phyloP scores from a whole-genome alignment of 1,140 invertebrate species.

The Drosophila bifasciata region DNA sequence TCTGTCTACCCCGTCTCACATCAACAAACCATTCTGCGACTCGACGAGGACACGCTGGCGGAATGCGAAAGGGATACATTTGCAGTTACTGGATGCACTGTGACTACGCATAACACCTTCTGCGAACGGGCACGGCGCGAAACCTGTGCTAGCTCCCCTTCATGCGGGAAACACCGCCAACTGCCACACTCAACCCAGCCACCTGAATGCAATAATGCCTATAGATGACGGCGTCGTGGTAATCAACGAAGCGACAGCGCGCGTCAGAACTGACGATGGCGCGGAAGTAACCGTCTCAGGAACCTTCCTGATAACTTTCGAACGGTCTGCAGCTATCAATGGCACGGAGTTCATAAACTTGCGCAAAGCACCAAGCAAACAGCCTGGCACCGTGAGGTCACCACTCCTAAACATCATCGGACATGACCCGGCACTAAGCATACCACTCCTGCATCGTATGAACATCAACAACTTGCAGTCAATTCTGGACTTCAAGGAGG shows the following conservation, averaged over 20 bases:
- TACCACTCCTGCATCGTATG: conserved; percentile 12
- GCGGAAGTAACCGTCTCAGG: conserved; percentile 11
- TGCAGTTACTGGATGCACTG: conserved; percentile 29
- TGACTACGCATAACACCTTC: conserved; percentile 11
- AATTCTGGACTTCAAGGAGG: conserved; percentile 5
- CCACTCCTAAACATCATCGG: conserved; percentile 8
- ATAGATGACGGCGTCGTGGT: conserved; percentile 33
- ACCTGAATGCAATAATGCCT: conserved; percentile 15
- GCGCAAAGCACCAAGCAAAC: conserved; percentile 4
- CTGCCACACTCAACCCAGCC: conserved; percentile 29
- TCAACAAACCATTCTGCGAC: conserved; percentile 24
- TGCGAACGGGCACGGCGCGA: conserved; percentile 22
- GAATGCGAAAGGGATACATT: conserved; percentile 27
- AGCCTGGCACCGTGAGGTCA: background rate
- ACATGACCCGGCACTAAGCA: conserved; percentile 11
- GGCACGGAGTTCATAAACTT: conserved; percentile 9
- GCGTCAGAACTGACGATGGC: conserved; percentile 12
- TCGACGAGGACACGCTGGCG: conserved; percentile 27
- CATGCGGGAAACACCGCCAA: conserved; percentile 26
- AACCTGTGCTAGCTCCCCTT: conserved; percentile 30
- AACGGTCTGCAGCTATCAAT: conserved; percentile 16
- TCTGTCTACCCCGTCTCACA: conserved; percentile 24
- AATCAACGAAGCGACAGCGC: conserved; percentile 25
- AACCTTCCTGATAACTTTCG: conserved; percentile 28
- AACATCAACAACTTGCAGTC: conserved; percentile 5